Evolutionary conservation across 53 echinoderm and acorn worm species (phyloP).

Genomic region (Paelopatides confundens): DNA sequence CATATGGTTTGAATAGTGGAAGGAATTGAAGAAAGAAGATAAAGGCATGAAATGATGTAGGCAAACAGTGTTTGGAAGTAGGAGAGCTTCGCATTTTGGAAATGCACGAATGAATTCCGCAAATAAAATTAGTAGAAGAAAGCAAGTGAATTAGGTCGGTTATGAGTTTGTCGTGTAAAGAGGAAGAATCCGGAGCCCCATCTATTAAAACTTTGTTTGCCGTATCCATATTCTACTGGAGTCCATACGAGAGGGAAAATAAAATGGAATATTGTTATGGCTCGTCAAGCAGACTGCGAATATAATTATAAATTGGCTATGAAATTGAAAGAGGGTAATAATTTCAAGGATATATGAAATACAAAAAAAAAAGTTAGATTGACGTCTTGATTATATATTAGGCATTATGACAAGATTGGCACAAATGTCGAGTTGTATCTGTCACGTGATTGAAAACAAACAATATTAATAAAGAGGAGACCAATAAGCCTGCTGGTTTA

Average conservation of each 20-base stretch:
- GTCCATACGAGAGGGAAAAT: background rate
- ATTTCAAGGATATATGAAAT: no score
- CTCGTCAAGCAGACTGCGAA: constrained; percentile 4
- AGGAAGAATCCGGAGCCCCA: background rate
- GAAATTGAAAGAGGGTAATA: no score
- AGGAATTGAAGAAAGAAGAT: constrained; percentile 2
- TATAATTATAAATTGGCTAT: no score
- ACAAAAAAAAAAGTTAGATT: no score
- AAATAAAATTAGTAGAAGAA: constrained; percentile 26
- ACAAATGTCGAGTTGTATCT: no score
- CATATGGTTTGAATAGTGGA: constrained; percentile 2
- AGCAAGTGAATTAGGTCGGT: constrained; percentile 46
- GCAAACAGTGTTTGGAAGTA: constrained; percentile 8
- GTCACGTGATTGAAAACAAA: no score
- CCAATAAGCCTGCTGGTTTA: no score
- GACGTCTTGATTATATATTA: no score
- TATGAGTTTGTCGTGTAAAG: constrained; percentile 9
- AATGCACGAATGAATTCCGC: constrained; percentile 40
- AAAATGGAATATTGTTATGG: constrained; percentile 10
- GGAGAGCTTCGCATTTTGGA: constrained; percentile 9
- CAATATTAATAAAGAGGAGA: no score
- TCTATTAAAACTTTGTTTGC: constrained; percentile 35
- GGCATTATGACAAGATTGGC: no score
- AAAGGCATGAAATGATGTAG: constrained; percentile 27
- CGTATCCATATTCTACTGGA: constrained; percentile 7